Percentiles rank a stretch among this genome's conserved stretches.
phyloP scores from a whole-genome alignment of 2,797 vertebrate genomes.

The Todus mexicanus region DNA sequence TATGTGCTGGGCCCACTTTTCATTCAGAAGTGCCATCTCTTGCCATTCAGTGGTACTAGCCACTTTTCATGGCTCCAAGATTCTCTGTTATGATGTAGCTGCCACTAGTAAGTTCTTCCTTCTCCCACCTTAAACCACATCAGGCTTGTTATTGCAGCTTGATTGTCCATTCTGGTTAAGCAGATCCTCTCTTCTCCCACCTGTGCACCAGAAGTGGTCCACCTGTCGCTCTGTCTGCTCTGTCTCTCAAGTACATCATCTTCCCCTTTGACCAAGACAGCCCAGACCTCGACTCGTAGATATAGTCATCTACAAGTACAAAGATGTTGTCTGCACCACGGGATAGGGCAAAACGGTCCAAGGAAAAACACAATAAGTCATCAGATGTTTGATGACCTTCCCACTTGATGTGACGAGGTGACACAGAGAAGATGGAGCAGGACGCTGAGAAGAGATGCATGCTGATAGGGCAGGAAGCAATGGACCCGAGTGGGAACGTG shows the following conservation, averaged over 20 bases:
- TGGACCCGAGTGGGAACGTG: not conserved
- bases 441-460: not conserved
- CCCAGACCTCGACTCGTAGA: not conserved
- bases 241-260: not conserved
- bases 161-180: not conserved
- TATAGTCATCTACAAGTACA: not conserved
- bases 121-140: not conserved
- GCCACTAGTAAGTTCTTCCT: not conserved
- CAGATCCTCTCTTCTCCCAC: not conserved
- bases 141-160: not conserved
- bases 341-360: not conserved
- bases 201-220: not conserved
- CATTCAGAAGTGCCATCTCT: not conserved
- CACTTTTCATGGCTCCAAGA: not conserved
- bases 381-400: not conserved
- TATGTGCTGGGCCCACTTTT: not conserved
- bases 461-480: not conserved
- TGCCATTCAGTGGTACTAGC: not conserved
- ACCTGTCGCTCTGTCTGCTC: not conserved
- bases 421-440: not conserved
- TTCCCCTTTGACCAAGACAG: not conserved
- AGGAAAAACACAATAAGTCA: not conserved
- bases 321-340: not conserved
- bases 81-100: not conserved
- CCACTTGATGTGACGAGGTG: not conserved